Base-by-base conservation (phyloP, 2,797 vertebrate genomes). In the Eulemur mongoz region DNA sequence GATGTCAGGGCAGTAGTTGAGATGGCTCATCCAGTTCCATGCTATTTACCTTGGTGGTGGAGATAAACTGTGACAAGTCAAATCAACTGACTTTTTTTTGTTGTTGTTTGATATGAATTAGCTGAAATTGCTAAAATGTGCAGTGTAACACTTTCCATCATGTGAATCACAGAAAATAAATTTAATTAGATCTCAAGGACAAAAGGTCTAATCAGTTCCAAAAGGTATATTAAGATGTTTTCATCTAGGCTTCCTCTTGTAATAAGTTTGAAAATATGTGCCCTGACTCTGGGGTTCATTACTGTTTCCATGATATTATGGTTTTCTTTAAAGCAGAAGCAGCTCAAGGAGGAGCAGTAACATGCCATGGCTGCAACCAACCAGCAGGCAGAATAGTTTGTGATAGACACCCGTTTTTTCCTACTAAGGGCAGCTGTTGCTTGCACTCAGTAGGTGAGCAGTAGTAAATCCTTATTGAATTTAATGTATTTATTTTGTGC, bases 291-390 rank as follows among this genome's bases (percentile, higher is more conserved):
- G 27, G 20, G 59, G 1, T 50, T 63, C 40, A 30, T 30, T 59
- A 22, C 52, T 92, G 48, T 79, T 83, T 27, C 50, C 18, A 17
- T 45, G 14, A n/a, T n/a, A 32, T 17, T 25, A 11, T 54, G 22
- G 10, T 54, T 92, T 96, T 73, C 45, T 70, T 96, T 54, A 67
- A 59, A 76, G 23, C 38, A 38, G 10, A 89, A 90, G 65, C 3
- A 70, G 4, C 13, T 89, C 45, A 18, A 20, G 22, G 12, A 73
- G 7, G 35, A 84, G n/a, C 2, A 12, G 7, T 1, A 32, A 17
- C 22, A 27, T 22, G 38, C 2, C 7, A 48, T 22, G 35, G 6
- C 18, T 61, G 6, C 38, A 72, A 18, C 7, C 45, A 67, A 43
- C 12, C 69, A 86, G 63, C 5, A 52, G 25, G 17, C 4, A 81